Evolutionary conservation across 2,113 vertebrate genomes (phyloP).

Genomic region (Gadus macrocephalus): DNA sequence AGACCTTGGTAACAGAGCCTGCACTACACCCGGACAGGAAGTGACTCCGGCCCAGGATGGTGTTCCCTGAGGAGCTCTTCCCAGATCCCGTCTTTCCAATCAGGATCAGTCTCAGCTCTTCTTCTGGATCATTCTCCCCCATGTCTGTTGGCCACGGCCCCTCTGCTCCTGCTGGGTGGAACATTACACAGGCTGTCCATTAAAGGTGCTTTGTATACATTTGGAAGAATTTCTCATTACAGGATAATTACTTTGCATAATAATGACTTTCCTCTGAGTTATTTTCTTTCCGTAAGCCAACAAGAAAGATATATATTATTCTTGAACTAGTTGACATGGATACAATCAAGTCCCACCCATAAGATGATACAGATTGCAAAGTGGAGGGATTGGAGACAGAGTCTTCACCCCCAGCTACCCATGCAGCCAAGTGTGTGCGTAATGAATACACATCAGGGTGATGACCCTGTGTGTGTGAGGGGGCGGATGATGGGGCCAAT

Average conservation of each 20-base stretch:
- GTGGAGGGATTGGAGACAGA: no score
- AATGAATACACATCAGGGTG: no score
- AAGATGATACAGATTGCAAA: no score
- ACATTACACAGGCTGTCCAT: not conserved
- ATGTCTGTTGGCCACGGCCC: not conserved
- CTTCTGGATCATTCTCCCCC: slow-evolving; percentile 8
- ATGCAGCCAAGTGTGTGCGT: no score
- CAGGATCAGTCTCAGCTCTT: slow-evolving; percentile 70
- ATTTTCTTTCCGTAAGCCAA: no score
- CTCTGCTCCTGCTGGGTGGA: slow-evolving; percentile 15
- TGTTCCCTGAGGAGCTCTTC: slow-evolving; percentile 76
- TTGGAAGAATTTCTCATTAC: not conserved
- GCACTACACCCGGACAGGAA: slow-evolving; percentile 64
- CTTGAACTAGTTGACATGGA: no score
- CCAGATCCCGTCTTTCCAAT: slow-evolving; percentile 72
- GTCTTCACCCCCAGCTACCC: no score
- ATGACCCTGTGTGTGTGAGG: no score
- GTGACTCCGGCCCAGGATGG: slow-evolving; percentile 62
- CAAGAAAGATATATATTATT: no score
- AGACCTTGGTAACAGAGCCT: slow-evolving; percentile 64
- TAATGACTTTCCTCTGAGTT: not conserved
- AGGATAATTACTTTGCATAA: not conserved
- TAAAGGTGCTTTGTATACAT: not conserved
- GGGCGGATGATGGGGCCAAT: no score
- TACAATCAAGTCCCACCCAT: no score